Evolutionary conservation across 1,140 invertebrate genomes (phyloP), one percentile per base, ranked within the genome.

Genomic region (Vollenhovia emeryi): DNA sequence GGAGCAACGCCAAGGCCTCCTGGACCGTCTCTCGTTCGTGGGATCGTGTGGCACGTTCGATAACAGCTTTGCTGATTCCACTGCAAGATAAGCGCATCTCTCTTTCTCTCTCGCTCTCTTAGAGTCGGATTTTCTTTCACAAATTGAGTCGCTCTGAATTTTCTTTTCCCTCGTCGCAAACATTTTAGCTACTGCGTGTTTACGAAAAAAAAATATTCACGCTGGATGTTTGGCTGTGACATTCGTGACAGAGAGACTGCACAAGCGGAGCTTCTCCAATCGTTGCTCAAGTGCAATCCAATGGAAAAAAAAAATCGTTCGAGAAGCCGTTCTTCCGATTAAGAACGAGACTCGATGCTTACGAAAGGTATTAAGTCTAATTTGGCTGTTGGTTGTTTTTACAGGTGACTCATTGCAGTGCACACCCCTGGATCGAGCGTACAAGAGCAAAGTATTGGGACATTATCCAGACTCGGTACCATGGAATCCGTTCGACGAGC

Each of bases 401-500:
- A 43, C 93, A 98, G 98, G 98, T 92, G 98, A 98, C 90, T 97
- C 97, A 93, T 95, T 98, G 89, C 97, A 98, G 92, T 97, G 97
- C 92, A 98, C 98, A 87, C 99, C 99, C 43, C 95, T 99, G 91
- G 98, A 99, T 94, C 96, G 98, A 68, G 97, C 98, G 9, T 99
- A 99, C 95, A 99, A 99, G 94, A 97, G 97, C 86, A 98, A 98
- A 95, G 97, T 99, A 71, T 95, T 99, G 75, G 97, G 97, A 64
- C 98, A 99, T 95, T 99, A 98, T 95, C 99, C 99, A 69, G 97
- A 99, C 91, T 97, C 98, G 95, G 97, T 99, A 50, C 93, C 97
- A 89, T 97, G 97, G 96, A 99, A 99, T 96, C 97, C 97, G 76
- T 99, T 99, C 96, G 98, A 99, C 97, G 97, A 97, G 91, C 97